Evolutionary conservation across 2,888 invertebrate species (phyloP), one percentile per base, ranked within the genome.

Genomic region (Cataglyphis altisquamis): DNA sequence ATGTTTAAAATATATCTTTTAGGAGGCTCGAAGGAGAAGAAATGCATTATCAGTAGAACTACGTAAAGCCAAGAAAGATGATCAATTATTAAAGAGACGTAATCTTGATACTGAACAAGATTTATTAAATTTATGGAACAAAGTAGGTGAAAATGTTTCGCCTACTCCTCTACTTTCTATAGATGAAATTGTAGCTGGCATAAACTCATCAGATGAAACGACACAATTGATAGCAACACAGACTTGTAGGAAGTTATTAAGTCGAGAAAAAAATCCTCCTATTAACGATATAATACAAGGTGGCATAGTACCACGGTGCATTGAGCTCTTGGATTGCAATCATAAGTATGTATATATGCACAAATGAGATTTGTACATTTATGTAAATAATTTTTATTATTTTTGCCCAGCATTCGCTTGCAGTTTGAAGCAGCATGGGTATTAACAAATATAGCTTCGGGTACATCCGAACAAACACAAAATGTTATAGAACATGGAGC

Each of bases 391-490:
- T 74, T 70, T 39, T n/a, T 41, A 25, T 63, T 25, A 29, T 82
- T 70, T 45, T 3, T 60, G 12, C 36, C n/a, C 93, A 98, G 98
- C 89, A 95, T 97, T 0, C 95, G 96, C 72, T 95, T 98, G 0
- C 98, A 99, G 94, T 99, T 99, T 95, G 99, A 99, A 95, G 97
- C 99, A 0, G 97, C 99, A 0, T 99, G 99, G 99, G 99, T 99
- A 0, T 95, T 99, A 81, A 99, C 99, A 39, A 99, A 99, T 94
- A 98, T 99, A 77, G 99, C 99, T 0, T 99, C 99, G 0, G 99
- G 99, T 10, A 98, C 98, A 0, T 97, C 98, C 0, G 97, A 97
- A 0, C 99, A 99, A 94, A 99, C 99, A 0, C 96, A 97, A 90
- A 97, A 97, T 25, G 98, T 99, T 0, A 97, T 99, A 0, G 95